Conservation (phyloP, 1,140 invertebrate genomes). For the Drosophila pruinosa region DNA sequence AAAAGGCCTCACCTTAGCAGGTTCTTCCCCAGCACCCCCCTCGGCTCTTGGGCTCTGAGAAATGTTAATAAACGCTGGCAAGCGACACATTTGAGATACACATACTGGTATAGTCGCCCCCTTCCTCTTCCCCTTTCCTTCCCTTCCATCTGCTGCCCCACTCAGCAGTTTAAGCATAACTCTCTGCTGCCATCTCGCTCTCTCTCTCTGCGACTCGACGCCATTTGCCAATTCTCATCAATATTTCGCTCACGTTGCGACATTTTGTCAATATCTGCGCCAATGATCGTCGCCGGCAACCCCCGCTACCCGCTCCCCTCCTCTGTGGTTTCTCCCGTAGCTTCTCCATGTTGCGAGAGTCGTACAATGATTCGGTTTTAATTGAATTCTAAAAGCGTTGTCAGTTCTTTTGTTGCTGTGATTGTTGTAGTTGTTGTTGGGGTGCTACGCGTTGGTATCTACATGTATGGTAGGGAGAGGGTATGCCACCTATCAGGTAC, state of each 20-base stretch:
- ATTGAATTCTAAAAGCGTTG: constrained; percentile 81
- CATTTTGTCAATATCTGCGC: constrained; percentile 81
- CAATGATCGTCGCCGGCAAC: constrained; percentile 64
- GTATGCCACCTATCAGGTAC: neutral
- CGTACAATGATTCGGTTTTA: constrained; percentile 75
- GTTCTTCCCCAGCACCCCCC: neutral
- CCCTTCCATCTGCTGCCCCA: neutral
- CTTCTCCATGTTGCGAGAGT: constrained; percentile 41
- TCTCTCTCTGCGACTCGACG: neutral
- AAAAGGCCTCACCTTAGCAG: constrained; percentile 51
- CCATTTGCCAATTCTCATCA: constrained; percentile 68
- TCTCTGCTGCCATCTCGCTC: neutral
- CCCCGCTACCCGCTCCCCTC: neutral
- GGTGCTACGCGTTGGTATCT: constrained; percentile 72
- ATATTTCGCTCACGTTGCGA: constrained; percentile 80
- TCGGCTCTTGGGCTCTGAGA: constrained; percentile 23
- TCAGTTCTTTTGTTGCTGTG: constrained; percentile 46
- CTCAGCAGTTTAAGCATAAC: constrained; percentile 44
- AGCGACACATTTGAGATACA: constrained; percentile 48
- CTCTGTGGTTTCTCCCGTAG: neutral
- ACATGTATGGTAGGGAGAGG: constrained; percentile 12
- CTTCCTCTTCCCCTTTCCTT: neutral
- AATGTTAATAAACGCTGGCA: constrained; percentile 64
- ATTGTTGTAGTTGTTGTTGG: constrained; percentile 42
- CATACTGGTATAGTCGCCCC: neutral